Evolutionary conservation across 2,888 invertebrate genomes (phyloP), one percentile per base, ranked within the genome.

Genomic region (Asteroscopus sphinx): DNA sequence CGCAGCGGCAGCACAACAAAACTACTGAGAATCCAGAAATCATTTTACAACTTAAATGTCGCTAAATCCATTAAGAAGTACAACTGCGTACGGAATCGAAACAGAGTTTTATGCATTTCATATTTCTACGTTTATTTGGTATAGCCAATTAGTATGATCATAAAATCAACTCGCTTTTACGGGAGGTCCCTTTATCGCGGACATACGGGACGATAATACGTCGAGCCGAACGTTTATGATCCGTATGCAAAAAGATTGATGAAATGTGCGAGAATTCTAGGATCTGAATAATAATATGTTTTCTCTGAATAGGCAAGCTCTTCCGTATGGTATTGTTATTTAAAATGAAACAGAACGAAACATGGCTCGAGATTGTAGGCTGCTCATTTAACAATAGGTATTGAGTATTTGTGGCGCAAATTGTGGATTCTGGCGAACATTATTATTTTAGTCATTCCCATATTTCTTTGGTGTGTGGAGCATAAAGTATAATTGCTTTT

Each of bases 121-220:
- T 86, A 86, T 85, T 85, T 86, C 80, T 79, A 83, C 80, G 82
- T 89, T 89, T 87, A 90, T 90, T 89, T 83, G 82, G 85, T 83
- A 86, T 85, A 84, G 83, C 89, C 90, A 91, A 90, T 91, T 91
- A 91, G 90, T 83, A 70, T 81, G 79, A 81, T 82, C 88, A 85
- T 91, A 91, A 91, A 90, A 83, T 77, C 76, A 73, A 68, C 66
- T 61, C 58, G 73, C 79, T 80, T 82, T 88, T 88, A 89, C 83
- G 83, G 89, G 90, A 84, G 88, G 87, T 89, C 87, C 70, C 62
- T 79, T 78, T 78, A 74, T 76, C 42, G 68, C 13, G 30, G 58
- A 77, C 69, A 78, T 40, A 83, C 75, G 73, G 71, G 51, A 25
- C 35, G 16, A 40, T 21, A 69, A 68, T 76, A 63, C 68, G 55